Evolutionary conservation across 2,797 vertebrate species (phyloP), one percentile per base, ranked within the genome.

Genomic region (Parauchenoglanis punctatus): DNA sequence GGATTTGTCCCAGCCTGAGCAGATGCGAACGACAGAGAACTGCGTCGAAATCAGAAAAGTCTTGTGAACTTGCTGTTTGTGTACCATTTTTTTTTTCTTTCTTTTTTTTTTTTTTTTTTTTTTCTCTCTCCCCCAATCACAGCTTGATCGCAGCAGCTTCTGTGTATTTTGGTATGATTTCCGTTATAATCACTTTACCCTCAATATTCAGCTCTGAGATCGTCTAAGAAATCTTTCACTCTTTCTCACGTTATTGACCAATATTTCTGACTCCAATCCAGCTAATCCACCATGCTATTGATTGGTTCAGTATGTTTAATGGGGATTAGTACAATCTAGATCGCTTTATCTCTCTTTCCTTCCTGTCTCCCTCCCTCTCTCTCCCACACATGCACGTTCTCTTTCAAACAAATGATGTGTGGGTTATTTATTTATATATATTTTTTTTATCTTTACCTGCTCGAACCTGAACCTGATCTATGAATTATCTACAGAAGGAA

Each of bases 381-480:
- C 35, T 23, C 84, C 15, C 65, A 77, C 84, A 77, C 56, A 86
- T 13, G 86, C 72, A 40, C 56, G 83, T 67, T 65, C 18, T 25
- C 65, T 81, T 61, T 59, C 18, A 25, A 80, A 80, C 77, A 23
- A 40, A 56, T 35, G 28, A 12, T 40, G 28, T 78, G 54, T 77
- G 4, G 35, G 28, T 20, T 31, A 20, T 28, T 52, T 77, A 0
- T 77, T 17, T 54, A 0, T 76, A 28, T 76, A 7, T 7, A 35
- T 35, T 35, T 25, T 12, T 73, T 40, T 4, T 23, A 35, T 67
- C 15, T 72, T 72, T 4, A 40, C 31, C 31, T 17, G 54, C 15
- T 44, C 13, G 0, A 80, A 59, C 20, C 20, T 59, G 31, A 80
- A 59, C 54, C 18, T 58, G 31, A 59, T 2, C 28, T 35, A 1